Percentiles rank a stretch among this genome's conserved stretches.
Evolutionary conservation across 2,113 vertebrate genomes (phyloP).

Genomic region (Ceyx melanurus): DNA sequence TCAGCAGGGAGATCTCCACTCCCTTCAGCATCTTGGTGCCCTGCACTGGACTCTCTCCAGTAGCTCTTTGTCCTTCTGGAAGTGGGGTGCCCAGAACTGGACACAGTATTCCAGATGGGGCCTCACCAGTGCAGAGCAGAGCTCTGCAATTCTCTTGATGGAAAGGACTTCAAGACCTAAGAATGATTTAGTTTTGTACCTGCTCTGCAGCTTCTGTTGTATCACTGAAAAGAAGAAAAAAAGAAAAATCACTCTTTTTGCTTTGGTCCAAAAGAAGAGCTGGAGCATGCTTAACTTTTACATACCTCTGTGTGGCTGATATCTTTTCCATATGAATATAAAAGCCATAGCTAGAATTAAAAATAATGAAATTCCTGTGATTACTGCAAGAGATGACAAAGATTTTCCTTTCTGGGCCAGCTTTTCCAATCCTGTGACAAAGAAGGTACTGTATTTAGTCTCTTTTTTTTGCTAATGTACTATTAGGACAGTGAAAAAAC

Average conservation of each 20-base stretch:
- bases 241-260: not conserved
- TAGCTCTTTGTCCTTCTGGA: too few relatives aligned
- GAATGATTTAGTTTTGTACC: constrained; percentile 66
- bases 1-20: too few relatives aligned
- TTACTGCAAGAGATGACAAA: constrained; percentile 77
- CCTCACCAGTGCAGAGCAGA: too few relatives aligned
- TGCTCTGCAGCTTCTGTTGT: constrained; percentile 70
- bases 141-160: not conserved
- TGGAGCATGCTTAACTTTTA: not conserved
- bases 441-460: constrained; percentile 29
- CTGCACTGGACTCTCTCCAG: too few relatives aligned
- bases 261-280: not conserved
- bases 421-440: constrained; percentile 75
- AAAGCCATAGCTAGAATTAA: constrained; percentile 75
- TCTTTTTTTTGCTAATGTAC: not conserved
- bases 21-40: too few relatives aligned
- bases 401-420: constrained; percentile 76
- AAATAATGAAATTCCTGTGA: constrained; percentile 81
- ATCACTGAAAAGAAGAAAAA: constrained; percentile 69
- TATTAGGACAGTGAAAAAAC: not conserved
- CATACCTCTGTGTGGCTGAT: constrained; percentile 77
- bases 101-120: too few relatives aligned
- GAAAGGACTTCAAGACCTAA: not conserved
- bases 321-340: constrained; percentile 80
- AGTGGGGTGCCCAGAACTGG: too few relatives aligned